Percentiles rank a stretch among this genome's conserved stretches.
Conservation (phyloP, 2,113 vertebrate species). For the Dipodomys merriami region DNA sequence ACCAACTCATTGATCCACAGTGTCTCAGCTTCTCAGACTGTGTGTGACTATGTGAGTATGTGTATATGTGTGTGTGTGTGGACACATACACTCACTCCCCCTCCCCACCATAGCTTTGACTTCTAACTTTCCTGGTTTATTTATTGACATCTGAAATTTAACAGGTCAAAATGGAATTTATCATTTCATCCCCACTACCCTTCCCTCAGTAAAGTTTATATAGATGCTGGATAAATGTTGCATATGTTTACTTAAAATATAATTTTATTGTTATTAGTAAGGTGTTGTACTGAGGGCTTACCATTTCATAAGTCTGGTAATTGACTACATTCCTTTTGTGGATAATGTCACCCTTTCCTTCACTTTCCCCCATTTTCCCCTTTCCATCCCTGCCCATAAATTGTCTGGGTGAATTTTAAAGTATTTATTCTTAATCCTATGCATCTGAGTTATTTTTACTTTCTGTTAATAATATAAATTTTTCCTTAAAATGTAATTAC, state of each 20-base stretch:
- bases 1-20: not conserved
- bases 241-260: too few relatives aligned
- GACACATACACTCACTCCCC: too few relatives aligned
- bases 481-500: not conserved
- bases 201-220: not conserved
- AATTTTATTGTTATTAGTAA: too few relatives aligned
- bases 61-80: too few relatives aligned
- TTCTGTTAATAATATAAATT: not conserved
- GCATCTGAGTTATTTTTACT: constrained; percentile 13
- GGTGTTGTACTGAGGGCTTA: too few relatives aligned
- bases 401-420: constrained; percentile 20
- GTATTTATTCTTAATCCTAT: not conserved
- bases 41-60: too few relatives aligned
- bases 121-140: constrained; percentile 8
- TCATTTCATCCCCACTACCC: not conserved
- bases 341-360: too few relatives aligned
- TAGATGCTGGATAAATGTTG: not conserved
- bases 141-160: not conserved
- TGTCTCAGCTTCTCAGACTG: not conserved
- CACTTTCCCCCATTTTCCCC: too few relatives aligned
- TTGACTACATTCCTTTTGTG: too few relatives aligned
- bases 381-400: too few relatives aligned
- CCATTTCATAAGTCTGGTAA: too few relatives aligned
- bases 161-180: constrained; percentile 26
- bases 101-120: not conserved